A percentile compares a stretch with the other conserved stretches of the same genome.
phyloP scores from a whole-genome alignment of 2,888 invertebrate species.

The Tipula confusa region DNA sequence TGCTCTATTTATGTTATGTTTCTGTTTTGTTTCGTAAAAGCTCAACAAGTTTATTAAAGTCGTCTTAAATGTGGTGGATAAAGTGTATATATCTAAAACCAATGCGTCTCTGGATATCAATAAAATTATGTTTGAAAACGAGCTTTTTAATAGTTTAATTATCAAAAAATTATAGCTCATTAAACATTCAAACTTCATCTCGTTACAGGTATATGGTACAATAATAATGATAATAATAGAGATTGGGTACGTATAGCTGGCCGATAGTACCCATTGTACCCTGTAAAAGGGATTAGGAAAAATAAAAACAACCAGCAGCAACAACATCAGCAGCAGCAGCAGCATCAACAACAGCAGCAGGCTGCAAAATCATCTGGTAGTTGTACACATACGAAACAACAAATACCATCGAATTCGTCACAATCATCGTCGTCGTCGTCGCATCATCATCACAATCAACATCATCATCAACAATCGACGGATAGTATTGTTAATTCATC shows the following conservation, averaged over 20 bases:
- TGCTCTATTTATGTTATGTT: too few relatives aligned
- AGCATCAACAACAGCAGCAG: constrained; percentile 42
- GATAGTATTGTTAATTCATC: not conserved
- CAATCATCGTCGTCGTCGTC: not conserved
- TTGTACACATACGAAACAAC: constrained; percentile 27
- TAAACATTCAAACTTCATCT: too few relatives aligned
- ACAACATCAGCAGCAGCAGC: constrained; percentile 34
- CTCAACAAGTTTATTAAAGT: too few relatives aligned
- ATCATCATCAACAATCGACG: not conserved
- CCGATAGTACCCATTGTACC: constrained; percentile 52
- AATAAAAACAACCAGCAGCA: constrained; percentile 31
- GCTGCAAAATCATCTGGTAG: not conserved
- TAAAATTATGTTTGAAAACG: too few relatives aligned
- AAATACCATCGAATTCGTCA: not conserved
- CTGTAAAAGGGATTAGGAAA: constrained; percentile 49
- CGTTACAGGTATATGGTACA: constrained; percentile 49
- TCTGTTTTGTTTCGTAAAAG: too few relatives aligned
- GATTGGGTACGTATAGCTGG: constrained; percentile 51
- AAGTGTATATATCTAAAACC: too few relatives aligned
- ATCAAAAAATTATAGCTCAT: too few relatives aligned
- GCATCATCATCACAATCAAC: not conserved
- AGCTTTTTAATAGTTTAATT: too few relatives aligned
- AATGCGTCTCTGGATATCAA: too few relatives aligned
- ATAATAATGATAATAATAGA: constrained; percentile 49
- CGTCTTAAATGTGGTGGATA: too few relatives aligned